Evolutionary conservation across 2,888 invertebrate species (phyloP).

Genomic region (Hybos culiciformis): DNA sequence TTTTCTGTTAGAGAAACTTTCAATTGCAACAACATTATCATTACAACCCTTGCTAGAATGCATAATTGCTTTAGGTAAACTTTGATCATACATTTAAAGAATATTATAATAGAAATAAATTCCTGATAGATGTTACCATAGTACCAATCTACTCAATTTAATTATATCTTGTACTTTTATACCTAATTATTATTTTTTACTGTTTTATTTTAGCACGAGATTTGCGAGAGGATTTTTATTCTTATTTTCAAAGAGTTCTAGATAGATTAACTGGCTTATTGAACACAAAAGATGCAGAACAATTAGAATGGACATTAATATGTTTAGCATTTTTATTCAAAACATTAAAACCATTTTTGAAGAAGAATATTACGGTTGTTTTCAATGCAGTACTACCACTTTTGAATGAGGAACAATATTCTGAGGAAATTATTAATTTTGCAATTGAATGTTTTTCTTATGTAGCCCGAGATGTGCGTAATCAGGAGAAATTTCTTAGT

Average conservation of each 20-base stretch:
- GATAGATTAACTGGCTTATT: slow-evolving; percentile 55
- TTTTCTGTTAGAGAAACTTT: slow-evolving; percentile 57
- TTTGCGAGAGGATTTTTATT: slow-evolving; percentile 76
- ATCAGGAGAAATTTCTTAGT: slow-evolving; percentile 58
- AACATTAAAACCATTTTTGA: slow-evolving; percentile 67
- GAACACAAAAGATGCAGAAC: slow-evolving; percentile 65
- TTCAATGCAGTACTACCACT: slow-evolving; percentile 60
- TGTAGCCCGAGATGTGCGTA: slow-evolving; percentile 76
- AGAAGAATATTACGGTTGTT: slow-evolving; percentile 62
- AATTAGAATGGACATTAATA: slow-evolving; percentile 73
- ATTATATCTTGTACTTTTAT: too few relatives aligned
- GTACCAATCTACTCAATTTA: too few relatives aligned
- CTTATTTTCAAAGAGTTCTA: slow-evolving; percentile 66
- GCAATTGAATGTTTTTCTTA: slow-evolving; percentile 94
- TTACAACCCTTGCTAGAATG: slow-evolving; percentile 73
- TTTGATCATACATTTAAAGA: too few relatives aligned
- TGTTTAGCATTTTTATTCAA: slow-evolving; percentile 85
- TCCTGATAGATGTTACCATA: too few relatives aligned
- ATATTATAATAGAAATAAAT: too few relatives aligned
- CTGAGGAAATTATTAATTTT: slow-evolving; percentile 78
- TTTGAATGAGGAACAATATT: slow-evolving; percentile 54
- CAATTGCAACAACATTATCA: slow-evolving; percentile 55
- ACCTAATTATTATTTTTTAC: too few relatives aligned
- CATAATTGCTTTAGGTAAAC: slow-evolving; percentile 47
- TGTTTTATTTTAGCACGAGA: too few relatives aligned